These are phyloP conservation scores for Tokudaia muenninki DNA, from an alignment of 2,797 vertebrate species.

Conservation along the genomic window DNA sequence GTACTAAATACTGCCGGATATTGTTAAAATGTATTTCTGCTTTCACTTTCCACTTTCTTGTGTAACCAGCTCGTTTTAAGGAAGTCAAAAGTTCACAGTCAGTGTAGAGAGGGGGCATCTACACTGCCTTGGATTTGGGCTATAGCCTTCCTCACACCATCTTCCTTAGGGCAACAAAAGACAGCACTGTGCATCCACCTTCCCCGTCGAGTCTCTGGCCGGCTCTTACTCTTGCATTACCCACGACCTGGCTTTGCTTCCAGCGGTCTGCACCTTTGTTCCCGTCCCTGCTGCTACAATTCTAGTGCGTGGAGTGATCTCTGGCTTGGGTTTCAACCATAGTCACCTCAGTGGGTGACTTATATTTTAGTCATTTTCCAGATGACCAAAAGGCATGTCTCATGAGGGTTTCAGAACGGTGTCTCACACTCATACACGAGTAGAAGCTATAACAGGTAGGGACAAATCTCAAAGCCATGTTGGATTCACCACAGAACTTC, in stretches of 20 bases:
- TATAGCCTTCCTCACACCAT: not conserved
- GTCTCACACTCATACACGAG: not conserved
- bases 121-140: not conserved
- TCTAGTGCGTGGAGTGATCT: not conserved
- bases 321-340: not conserved
- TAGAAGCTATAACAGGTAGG: not conserved
- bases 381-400: not conserved
- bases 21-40: slow-evolving; percentile 22
- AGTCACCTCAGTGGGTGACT: not conserved
- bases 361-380: not conserved
- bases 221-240: not conserved
- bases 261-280: not conserved
- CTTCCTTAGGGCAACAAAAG: not conserved
- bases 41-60: not conserved
- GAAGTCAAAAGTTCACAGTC: not conserved
- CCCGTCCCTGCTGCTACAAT: not conserved
- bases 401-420: not conserved
- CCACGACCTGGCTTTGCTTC: not conserved
- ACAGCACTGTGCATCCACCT: not conserved
- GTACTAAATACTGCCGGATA: not conserved
- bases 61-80: not conserved
- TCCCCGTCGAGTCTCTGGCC: not conserved
- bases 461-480: not conserved
- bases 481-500: not conserved
- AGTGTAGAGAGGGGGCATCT: not conserved